phyloP scores from a whole-genome alignment of 2,888 invertebrate genomes.

The Xiphydria camelus region DNA sequence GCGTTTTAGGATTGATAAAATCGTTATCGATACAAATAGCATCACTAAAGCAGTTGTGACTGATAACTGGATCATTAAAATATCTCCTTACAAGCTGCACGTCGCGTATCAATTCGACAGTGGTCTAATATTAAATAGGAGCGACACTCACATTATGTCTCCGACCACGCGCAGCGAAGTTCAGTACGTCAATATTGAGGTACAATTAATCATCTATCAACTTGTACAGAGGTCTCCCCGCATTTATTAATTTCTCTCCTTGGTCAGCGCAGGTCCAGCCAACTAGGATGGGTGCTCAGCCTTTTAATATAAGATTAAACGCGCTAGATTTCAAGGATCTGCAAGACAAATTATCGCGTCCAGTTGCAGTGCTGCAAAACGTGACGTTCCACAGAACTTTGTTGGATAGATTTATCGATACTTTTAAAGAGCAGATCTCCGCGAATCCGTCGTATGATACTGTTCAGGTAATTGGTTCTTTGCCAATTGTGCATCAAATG shows the following conservation, averaged over 20 bases:
- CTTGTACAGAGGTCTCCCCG: background rate
- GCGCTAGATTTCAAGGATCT: slow-evolving; percentile 79
- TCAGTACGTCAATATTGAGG: slow-evolving; percentile 81
- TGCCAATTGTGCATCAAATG: no score
- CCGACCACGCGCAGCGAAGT: slow-evolving; percentile 70
- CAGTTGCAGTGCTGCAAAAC: slow-evolving; percentile 69
- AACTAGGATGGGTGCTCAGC: slow-evolving; percentile 62
- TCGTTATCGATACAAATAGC: slow-evolving; percentile 70
- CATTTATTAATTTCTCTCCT: slow-evolving; percentile 6
- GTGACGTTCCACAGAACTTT: slow-evolving; percentile 77
- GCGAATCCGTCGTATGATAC: slow-evolving; percentile 69
- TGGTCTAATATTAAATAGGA: slow-evolving; percentile 73
- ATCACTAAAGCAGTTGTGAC: slow-evolving; percentile 75
- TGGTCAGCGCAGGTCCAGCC: slow-evolving; percentile 63
- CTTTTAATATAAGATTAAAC: slow-evolving; percentile 75
- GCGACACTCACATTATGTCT: slow-evolving; percentile 73
- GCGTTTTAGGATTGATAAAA: slow-evolving; percentile 71
- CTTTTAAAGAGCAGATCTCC: slow-evolving; percentile 76
- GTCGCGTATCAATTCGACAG: slow-evolving; percentile 81
- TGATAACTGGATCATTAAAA: slow-evolving; percentile 86
- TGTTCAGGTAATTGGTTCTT: slow-evolving; percentile 58
- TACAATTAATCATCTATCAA: slow-evolving; percentile 30
- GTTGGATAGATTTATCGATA: slow-evolving; percentile 81
- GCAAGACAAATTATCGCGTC: slow-evolving; percentile 70
- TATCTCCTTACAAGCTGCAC: slow-evolving; percentile 73